Conservation (phyloP, 1,140 invertebrate genomes). For the Caenorhabditis inopinata region DNA sequence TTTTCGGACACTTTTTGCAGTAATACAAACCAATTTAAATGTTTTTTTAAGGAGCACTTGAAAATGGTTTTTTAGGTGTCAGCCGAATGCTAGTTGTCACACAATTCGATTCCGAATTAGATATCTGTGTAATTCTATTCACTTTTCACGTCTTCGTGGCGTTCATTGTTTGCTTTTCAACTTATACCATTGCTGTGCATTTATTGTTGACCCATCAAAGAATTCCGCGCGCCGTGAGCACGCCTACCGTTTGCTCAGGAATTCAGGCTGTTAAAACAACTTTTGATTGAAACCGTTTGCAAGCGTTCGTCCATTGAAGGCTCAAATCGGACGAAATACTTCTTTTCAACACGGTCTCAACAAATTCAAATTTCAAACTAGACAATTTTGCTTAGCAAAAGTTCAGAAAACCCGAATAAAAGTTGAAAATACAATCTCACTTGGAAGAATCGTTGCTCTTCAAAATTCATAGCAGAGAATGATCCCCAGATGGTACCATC, state of each 20-base stretch:
- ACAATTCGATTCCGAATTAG: not conserved
- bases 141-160: conserved; percentile 29
- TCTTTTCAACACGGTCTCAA: not conserved
- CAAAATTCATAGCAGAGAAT: conserved; percentile 65
- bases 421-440: conserved; percentile 40
- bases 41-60: not conserved
- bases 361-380: not conserved
- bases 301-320: not conserved
- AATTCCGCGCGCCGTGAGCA: conserved; percentile 20
- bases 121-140: not conserved
- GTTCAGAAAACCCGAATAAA: not conserved
- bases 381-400: no score
- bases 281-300: conserved; percentile 29
- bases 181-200: not conserved
- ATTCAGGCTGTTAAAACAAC: not conserved
- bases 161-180: conserved; percentile 8
- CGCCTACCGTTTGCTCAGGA: conserved; percentile 27
- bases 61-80: conserved; percentile 19
- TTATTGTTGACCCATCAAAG: conserved; percentile 2
- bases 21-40: not conserved
- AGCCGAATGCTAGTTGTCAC: not conserved
- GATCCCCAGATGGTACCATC: conserved; percentile 65
- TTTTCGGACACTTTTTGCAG: not conserved
- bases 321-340: conserved; percentile 19
- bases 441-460: conserved; percentile 64